Conservation (phyloP, 2,113 vertebrate genomes). For the Epinephelus cyanopodus region DNA sequence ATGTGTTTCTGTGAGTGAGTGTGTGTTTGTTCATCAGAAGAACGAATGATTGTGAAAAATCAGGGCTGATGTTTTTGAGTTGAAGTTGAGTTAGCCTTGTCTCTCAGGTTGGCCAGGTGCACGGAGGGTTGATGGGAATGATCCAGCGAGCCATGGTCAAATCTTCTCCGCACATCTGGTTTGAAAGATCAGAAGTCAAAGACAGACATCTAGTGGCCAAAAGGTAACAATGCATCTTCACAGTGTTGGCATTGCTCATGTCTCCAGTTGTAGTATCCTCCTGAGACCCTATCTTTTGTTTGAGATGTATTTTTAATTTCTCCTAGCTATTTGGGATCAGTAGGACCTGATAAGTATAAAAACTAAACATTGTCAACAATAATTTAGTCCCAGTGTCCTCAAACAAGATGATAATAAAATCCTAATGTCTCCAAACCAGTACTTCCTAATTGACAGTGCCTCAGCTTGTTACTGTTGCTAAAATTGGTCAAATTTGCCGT, state of each 20-base stretch:
- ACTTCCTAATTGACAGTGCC: no score
- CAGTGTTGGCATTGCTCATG: not conserved
- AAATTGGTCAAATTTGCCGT: no score
- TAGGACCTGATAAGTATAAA: no score
- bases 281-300: no score
- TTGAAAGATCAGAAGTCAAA: constrained; percentile 94
- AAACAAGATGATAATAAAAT: no score
- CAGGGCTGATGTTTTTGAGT: not conserved
- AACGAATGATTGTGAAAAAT: not conserved
- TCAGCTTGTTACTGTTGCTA: no score
- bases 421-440: no score
- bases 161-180: constrained; percentile 93
- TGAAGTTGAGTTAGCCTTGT: not conserved
- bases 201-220: constrained; percentile 94
- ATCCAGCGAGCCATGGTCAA: constrained; percentile 94
- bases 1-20: not conserved
- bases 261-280: not conserved
- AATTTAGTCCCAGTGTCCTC: no score
- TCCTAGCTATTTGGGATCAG: no score
- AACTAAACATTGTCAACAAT: no score
- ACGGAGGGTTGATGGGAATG: constrained; percentile 92
- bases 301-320: no score
- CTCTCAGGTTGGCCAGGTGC: constrained; percentile 90
- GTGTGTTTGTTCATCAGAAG: not conserved
- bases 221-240: constrained; percentile 83